Evolutionary conservation across 1,140 invertebrate genomes (phyloP).

Genomic region (Zaprionus vittiger): DNA sequence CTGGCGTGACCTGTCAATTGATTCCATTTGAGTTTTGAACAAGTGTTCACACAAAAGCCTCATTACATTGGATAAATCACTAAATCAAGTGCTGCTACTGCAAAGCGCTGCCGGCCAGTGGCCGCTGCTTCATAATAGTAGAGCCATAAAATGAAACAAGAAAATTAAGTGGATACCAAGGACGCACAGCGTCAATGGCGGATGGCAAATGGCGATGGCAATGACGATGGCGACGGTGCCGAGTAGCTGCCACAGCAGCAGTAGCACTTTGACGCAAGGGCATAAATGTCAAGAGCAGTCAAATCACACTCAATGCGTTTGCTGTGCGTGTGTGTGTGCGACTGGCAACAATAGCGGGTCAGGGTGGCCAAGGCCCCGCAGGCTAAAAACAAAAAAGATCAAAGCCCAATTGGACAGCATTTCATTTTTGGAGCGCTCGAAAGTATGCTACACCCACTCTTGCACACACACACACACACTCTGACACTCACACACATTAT

Average conservation of each 20-base stretch:
- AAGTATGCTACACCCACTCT: constrained; percentile 43
- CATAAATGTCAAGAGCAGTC: constrained; percentile 80
- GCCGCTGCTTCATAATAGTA: constrained; percentile 60
- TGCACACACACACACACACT: not conserved
- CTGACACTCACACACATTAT: constrained; percentile 17
- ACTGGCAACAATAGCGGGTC: constrained; percentile 32
- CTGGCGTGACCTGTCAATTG: constrained; percentile 15
- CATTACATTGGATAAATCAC: constrained; percentile 66
- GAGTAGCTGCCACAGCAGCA: not conserved
- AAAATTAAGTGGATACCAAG: constrained; percentile 67
- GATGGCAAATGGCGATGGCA: not conserved
- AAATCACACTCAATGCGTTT: constrained; percentile 58
- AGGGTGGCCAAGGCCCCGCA: not conserved
- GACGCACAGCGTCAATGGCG: constrained; percentile 25
- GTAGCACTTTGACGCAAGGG: constrained; percentile 38
- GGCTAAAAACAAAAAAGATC: constrained; percentile 41
- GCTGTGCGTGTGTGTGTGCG: constrained; percentile 7
- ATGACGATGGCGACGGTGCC: not conserved
- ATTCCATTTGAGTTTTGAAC: constrained; percentile 37
- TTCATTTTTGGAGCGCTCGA: constrained; percentile 38
- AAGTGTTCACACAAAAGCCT: constrained; percentile 44
- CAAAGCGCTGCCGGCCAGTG: constrained; percentile 20
- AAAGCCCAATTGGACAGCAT: constrained; percentile 36
- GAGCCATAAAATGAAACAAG: constrained; percentile 73
- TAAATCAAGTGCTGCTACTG: constrained; percentile 51